Evolutionary conservation across 64 coral and sea anemone species (phyloP), one percentile per base, ranked within the genome.

Genomic region (Montipora capricornis): DNA sequence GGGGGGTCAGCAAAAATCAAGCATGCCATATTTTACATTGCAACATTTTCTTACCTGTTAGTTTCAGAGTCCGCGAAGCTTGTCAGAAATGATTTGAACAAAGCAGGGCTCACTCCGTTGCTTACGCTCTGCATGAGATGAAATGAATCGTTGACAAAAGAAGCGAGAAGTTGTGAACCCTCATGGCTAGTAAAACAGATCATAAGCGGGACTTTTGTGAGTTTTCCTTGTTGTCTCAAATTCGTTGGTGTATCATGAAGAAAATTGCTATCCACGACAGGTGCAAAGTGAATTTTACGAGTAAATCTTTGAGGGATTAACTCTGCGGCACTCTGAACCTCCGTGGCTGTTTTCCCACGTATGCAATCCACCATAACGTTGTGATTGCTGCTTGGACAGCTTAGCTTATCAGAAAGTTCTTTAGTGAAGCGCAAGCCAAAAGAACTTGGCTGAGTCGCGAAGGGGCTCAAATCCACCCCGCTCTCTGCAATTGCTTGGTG

Each of bases 171-270:
- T 17, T 15, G 2, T 5, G 80, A 80, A 20, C 80, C 93, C 85
- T 96, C 95, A 12, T 96, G 70, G 19, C 93, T 96, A 1, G 88
- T 96, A 11, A 96, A 89, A 48, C 91, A 83, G 5, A 86, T 26
- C 15, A 96, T 80, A 24, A 96, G 50, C 8, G 78, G 75, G 44
- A 90, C 55, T 58, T 93, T 86, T 8, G 80, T 93, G 44, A 96
- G 84, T 11, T 94, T n/a, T 2, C 75, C 76, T 5, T 81, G 75
- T 47, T 49, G 64, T 29, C 91, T 74, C 49, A 96, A n/a, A 15
- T 87, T 79, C 44, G 44, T 74, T 19, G 95, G 95, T 3, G 81
- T 66, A 49, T 93, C 95, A 67, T 44, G 66, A 8, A 96, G 91
- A 62, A 94, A 96, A 13, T 81, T 16, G 0, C 57, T 29, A 24